Evolutionary conservation across 2,113 vertebrate genomes (phyloP).

Genomic region (Hymenochirus boettgeri): DNA sequence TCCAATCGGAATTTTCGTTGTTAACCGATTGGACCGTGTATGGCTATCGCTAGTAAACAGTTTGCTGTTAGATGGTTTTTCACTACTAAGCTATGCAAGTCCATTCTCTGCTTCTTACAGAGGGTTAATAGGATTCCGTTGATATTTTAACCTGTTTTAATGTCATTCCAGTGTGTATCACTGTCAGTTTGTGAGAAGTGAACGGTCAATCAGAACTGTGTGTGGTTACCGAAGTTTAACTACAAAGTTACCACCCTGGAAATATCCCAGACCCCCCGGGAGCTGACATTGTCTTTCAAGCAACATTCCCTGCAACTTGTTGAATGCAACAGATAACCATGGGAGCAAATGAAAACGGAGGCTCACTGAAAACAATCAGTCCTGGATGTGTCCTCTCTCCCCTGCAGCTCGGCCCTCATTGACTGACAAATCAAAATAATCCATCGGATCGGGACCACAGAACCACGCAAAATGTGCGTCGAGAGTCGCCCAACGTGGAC

Average conservation of each 20-base stretch:
- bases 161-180: no score
- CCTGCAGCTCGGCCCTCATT: background rate
- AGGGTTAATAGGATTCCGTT: no score
- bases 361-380: background rate
- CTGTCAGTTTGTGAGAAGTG: no score
- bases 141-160: no score
- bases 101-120: no score
- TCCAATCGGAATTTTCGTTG: no score
- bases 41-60: no score
- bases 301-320: slow-evolving; percentile 44
- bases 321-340: slow-evolving; percentile 67
- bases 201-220: no score
- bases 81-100: no score
- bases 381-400: background rate
- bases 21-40: no score
- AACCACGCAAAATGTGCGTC: background rate
- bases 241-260: slow-evolving; percentile 28
- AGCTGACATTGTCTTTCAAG: slow-evolving; percentile 35
- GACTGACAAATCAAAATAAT: slow-evolving; percentile 32
- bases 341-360: slow-evolving; percentile 41
- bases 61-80: no score
- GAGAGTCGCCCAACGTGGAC: slow-evolving; percentile 50
- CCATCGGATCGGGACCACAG: no score
- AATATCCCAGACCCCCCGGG: slow-evolving; percentile 1
- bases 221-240: slow-evolving; percentile 5